Evolutionary conservation across 2,888 invertebrate species (phyloP).

Genomic region (Antheraea yamamai): DNA sequence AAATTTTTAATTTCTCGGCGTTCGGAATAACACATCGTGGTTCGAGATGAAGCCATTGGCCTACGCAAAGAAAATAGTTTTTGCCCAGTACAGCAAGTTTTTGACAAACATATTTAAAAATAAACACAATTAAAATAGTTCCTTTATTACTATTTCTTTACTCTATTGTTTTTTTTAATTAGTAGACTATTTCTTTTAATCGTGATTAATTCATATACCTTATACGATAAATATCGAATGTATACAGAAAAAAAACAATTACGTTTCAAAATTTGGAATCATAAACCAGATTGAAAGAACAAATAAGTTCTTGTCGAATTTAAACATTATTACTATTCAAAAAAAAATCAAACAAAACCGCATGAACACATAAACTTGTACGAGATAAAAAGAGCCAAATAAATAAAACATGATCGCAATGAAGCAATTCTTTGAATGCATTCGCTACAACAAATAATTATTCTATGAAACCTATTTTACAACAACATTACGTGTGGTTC

Average conservation of each 20-base stretch:
- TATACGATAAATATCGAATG: background rate
- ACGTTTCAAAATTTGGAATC: conserved; percentile 30
- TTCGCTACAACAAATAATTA: conserved; percentile 1
- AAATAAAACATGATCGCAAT: conserved; percentile 49
- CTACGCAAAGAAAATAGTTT: no score
- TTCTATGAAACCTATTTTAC: background rate
- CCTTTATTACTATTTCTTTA: no score
- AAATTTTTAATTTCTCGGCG: background rate
- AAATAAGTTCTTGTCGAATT: conserved; percentile 32
- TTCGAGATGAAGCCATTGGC: no score
- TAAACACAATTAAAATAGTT: no score
- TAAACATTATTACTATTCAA: conserved; percentile 43
- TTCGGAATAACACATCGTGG: background rate
- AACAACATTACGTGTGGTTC: background rate
- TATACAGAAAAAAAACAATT: conserved; percentile 23
- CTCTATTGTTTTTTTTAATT: background rate
- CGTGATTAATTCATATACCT: background rate
- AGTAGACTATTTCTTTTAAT: background rate
- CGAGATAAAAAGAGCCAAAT: conserved; percentile 45
- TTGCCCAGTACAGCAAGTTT: no score
- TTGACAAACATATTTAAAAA: no score
- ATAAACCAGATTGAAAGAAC: conserved; percentile 42
- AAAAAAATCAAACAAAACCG: conserved; percentile 39
- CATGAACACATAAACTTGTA: conserved; percentile 34
- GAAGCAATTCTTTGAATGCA: conserved; percentile 52